A percentile compares a stretch with the other conserved stretches of the same genome.
Conservation (phyloP, 1,140 invertebrate genomes). For the Cyclargus thomasi region DNA sequence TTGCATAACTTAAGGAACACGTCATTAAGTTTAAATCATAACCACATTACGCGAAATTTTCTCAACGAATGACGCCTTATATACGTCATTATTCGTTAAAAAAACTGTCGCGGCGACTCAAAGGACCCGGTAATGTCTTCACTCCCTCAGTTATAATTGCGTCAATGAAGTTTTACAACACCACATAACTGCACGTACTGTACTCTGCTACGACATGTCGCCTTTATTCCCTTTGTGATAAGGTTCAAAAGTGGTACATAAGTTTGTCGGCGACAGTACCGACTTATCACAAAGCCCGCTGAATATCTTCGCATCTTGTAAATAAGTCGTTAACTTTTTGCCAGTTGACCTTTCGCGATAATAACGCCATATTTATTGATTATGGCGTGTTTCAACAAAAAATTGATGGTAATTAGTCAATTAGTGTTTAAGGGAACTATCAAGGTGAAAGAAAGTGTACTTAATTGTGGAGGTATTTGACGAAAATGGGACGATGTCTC, state of each 20-base stretch:
- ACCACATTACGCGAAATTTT: too few species aligned
- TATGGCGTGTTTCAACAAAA: slow-evolving; percentile 5
- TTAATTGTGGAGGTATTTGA: not conserved
- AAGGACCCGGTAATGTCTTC: slow-evolving; percentile 3
- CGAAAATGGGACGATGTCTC: not conserved
- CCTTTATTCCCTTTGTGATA: not conserved
- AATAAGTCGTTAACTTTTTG: slow-evolving; percentile 6
- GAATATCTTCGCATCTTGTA: slow-evolving; percentile 8
- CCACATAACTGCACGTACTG: not conserved
- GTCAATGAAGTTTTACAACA: slow-evolving; percentile 6
- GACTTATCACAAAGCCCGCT: not conserved
- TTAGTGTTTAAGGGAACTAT: slow-evolving; percentile 1
- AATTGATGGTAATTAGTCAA: slow-evolving; percentile 7
- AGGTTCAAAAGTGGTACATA: not conserved
- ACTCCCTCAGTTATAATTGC: slow-evolving; percentile 5
- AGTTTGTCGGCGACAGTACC: too few species aligned
- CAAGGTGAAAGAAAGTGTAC: slow-evolving; percentile 5
- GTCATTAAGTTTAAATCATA: too few species aligned
- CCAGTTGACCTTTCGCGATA: slow-evolving; percentile 8
- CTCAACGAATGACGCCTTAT: too few species aligned
- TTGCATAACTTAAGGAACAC: too few species aligned
- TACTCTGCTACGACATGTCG: not conserved
- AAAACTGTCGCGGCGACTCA: not conserved
- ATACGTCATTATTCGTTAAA: too few species aligned
- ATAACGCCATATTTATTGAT: slow-evolving; percentile 9